Percentiles rank a stretch among this genome's conserved stretches.
Conservation (phyloP, 2,797 vertebrate genomes). For the Catamblyrhynchus diadema region DNA sequence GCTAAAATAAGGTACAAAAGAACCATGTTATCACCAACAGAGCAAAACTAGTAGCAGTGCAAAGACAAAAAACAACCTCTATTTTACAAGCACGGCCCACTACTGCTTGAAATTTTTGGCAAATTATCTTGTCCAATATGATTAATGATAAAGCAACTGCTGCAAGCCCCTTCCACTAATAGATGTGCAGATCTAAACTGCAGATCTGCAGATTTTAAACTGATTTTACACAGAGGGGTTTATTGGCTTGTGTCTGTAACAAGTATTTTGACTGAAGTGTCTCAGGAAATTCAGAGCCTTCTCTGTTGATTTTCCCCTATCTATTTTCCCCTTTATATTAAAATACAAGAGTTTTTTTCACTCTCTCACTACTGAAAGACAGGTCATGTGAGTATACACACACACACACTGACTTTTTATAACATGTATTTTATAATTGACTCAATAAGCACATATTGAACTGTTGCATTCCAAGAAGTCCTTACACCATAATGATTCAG, state of each 20-base stretch:
- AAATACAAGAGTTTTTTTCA: not conserved
- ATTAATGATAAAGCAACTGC: not conserved
- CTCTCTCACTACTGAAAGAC: not conserved
- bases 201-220: not conserved
- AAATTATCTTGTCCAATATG: not conserved
- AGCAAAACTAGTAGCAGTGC: not conserved
- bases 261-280: not conserved
- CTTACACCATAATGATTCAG: not conserved
- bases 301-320: not conserved
- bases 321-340: not conserved
- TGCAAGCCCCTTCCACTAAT: not conserved
- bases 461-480: not conserved
- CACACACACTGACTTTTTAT: not conserved
- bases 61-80: not conserved
- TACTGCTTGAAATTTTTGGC: not conserved
- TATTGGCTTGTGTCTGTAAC: not conserved
- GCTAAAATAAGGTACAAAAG: not conserved
- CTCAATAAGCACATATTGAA: not conserved
- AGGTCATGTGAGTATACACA: not conserved
- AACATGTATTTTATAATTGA: not conserved
- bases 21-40: not conserved
- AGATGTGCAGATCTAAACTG: not conserved
- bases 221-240: not conserved
- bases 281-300: not conserved
- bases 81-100: fast-evolving